A percentile compares a stretch with the other conserved stretches of the same genome.
phyloP scores from a whole-genome alignment of 1,140 invertebrate species.

The Trachymyrmex cornetzi region DNA sequence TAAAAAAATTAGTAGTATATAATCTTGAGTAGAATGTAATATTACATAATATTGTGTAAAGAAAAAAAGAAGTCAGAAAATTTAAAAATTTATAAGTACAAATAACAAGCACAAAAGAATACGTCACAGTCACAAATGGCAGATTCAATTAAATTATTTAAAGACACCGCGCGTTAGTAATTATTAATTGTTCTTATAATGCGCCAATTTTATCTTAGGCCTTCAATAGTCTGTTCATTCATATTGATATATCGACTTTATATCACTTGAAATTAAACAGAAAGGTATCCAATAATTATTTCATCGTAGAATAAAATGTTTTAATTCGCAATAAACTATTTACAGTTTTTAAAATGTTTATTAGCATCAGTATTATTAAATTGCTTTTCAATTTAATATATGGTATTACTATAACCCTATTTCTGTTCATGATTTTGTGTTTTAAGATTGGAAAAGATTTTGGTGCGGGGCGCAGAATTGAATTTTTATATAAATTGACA shows the following conservation, averaged over 20 bases:
- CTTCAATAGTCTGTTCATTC: constrained; percentile 3
- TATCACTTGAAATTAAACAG: constrained; percentile 4
- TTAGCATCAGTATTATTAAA: too few species aligned
- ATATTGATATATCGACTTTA: constrained; percentile 11
- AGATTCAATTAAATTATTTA: neutral
- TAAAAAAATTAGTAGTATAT: neutral
- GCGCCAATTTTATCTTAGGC: neutral
- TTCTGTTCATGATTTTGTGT: too few species aligned
- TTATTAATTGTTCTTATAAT: constrained; percentile 16
- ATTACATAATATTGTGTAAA: neutral
- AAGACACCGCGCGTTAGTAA: neutral
- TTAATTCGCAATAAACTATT: too few species aligned
- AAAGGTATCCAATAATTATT: constrained; percentile 21
- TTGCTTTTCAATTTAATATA: too few species aligned
- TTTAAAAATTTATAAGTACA: neutral
- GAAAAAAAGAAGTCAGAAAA: neutral
- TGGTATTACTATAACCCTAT: too few species aligned
- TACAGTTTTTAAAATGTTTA: too few species aligned
- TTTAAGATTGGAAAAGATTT: too few species aligned
- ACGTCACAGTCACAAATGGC: neutral
- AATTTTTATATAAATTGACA: too few species aligned
- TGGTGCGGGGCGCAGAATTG: too few species aligned
- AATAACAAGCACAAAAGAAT: neutral
- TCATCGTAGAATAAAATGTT: neutral
- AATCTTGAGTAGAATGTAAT: neutral